Percentiles rank a stretch among this genome's conserved stretches.
Evolutionary conservation across 2,888 invertebrate genomes (phyloP).

Genomic region (Augiades crinisus): DNA sequence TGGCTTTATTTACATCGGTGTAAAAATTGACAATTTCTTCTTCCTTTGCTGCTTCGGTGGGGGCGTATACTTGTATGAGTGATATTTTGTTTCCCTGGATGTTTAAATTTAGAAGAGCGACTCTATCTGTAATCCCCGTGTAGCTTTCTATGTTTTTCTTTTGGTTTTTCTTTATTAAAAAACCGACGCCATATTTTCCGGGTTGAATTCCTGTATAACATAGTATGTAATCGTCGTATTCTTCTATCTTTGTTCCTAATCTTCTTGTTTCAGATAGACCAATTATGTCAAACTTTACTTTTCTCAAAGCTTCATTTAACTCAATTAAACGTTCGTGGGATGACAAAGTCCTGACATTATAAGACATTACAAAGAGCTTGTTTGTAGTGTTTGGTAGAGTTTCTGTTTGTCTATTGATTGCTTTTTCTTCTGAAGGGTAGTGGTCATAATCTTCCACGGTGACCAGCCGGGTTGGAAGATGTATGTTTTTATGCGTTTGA

Average conservation of each 20-base stretch:
- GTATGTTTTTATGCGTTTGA: no score
- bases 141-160: conserved; percentile 34
- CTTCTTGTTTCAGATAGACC: conserved; percentile 34
- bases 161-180: conserved; percentile 30
- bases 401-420: not conserved
- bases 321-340: conserved; percentile 26
- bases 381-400: not conserved
- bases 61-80: conserved; percentile 34
- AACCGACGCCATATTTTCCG: conserved; percentile 30
- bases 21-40: conserved; percentile 31
- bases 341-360: conserved; percentile 32
- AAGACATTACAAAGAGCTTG: conserved; percentile 12
- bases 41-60: conserved; percentile 28
- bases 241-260: conserved; percentile 34
- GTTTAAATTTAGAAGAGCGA: conserved; percentile 31
- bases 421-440: not conserved
- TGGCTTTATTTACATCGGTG: conserved; percentile 21
- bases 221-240: conserved; percentile 33
- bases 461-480: not conserved
- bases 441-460: not conserved
- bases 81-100: conserved; percentile 17
- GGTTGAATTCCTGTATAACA: conserved; percentile 34
- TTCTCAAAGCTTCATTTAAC: conserved; percentile 25
- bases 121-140: conserved; percentile 33
- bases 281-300: conserved; percentile 35